Evolutionary conservation across 2,797 vertebrate species (phyloP).

Genomic region (Pelochelys cantorii): DNA sequence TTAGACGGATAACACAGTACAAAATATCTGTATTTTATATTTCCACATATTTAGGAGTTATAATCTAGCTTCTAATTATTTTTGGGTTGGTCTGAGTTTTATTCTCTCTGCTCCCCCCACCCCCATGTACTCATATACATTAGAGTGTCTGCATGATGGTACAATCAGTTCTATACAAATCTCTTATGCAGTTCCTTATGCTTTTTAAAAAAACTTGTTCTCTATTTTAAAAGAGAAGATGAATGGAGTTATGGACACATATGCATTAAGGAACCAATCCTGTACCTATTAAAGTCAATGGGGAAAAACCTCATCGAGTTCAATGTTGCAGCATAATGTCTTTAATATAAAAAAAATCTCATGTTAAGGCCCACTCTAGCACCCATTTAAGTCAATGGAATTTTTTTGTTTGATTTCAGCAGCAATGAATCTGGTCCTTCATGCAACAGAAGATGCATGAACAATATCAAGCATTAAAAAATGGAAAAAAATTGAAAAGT

Average conservation of each 20-base stretch:
- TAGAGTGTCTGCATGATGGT: neutral
- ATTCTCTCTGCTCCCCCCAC: neutral
- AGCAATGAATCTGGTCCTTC: constrained; percentile 2
- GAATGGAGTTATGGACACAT: constrained; percentile 40
- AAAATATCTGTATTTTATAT: neutral
- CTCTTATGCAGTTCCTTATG: constrained; percentile 6
- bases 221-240: constrained; percentile 41
- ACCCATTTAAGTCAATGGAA: constrained; percentile 53
- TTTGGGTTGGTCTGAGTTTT: neutral
- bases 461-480: constrained; percentile 13
- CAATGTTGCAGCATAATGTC: constrained; percentile 43
- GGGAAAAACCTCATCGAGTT: constrained; percentile 35
- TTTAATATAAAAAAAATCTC: constrained; percentile 67
- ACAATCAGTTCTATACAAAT: constrained; percentile 23
- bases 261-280: constrained; percentile 53
- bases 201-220: constrained; percentile 42
- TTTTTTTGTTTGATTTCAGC: constrained; percentile 49
- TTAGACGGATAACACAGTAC: neutral
- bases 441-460: neutral
- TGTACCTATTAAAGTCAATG: constrained; percentile 54
- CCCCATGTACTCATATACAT: neutral
- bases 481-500: neutral
- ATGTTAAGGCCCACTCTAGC: constrained; percentile 59
- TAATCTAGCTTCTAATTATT: constrained; percentile 21
- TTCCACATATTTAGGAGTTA: constrained; percentile 15